Evolutionary conservation across 2,113 vertebrate genomes (phyloP).

Genomic region (Sminthopsis crassicaudata): DNA sequence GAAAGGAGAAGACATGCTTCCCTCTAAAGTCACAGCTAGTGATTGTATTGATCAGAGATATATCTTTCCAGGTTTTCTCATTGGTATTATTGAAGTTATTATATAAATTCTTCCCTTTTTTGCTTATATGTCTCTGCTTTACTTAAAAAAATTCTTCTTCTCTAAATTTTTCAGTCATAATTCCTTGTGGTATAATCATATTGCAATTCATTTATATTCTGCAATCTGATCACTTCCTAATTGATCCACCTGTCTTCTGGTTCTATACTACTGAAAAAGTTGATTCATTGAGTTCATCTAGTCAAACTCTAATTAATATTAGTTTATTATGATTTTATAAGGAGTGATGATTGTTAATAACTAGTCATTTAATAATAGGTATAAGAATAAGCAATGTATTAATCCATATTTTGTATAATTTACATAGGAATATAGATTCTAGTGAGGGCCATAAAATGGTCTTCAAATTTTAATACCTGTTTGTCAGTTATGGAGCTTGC

Average conservation of each 20-base stretch:
- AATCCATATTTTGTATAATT: too few relatives aligned
- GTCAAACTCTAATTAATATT: too few relatives aligned
- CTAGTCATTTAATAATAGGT: too few relatives aligned
- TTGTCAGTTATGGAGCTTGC: too few relatives aligned
- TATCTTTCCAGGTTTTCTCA: not conserved
- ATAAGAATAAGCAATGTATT: too few relatives aligned
- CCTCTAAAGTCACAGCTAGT: not conserved
- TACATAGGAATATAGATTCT: too few relatives aligned
- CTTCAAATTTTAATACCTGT: too few relatives aligned
- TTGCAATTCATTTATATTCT: not conserved
- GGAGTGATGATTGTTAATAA: too few relatives aligned
- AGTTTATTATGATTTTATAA: too few relatives aligned
- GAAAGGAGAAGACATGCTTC: not conserved
- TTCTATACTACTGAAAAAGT: not conserved
- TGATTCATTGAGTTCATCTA: too few relatives aligned
- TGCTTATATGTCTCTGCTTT: not conserved
- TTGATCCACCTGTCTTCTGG: not conserved
- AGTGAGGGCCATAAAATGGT: too few relatives aligned
- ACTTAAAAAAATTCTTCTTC: not conserved
- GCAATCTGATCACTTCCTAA: not conserved
- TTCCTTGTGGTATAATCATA: not conserved
- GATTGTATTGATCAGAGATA: not conserved
- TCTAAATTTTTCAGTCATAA: not conserved
- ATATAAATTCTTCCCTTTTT: not conserved
- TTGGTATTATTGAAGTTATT: not conserved